Evolutionary conservation across 1,140 invertebrate genomes (phyloP).

Genomic region (Goniozus legneri): DNA sequence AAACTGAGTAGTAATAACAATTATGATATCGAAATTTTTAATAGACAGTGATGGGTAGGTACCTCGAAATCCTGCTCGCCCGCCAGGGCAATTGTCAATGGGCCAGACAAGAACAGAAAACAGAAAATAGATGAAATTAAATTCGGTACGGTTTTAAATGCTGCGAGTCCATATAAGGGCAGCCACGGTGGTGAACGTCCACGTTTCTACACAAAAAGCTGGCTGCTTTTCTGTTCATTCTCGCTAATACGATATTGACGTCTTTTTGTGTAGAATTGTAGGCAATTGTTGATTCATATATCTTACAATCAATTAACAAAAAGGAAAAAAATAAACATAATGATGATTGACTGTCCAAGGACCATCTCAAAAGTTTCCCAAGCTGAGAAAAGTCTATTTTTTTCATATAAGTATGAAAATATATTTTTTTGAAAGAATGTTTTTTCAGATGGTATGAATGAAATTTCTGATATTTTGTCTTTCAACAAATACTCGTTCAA

Average conservation of each 20-base stretch:
- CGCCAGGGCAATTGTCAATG: slow-evolving; percentile 51
- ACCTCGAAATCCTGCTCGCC: slow-evolving; percentile 57
- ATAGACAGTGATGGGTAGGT: slow-evolving; percentile 46
- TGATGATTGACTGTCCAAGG: slow-evolving; percentile 72
- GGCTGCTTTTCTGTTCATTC: neutral
- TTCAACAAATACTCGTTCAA: too few species aligned
- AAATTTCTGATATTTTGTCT: too few species aligned
- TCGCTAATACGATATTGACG: too few species aligned
- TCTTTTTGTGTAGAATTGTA: too few species aligned
- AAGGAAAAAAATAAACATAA: too few species aligned
- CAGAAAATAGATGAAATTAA: slow-evolving; percentile 50
- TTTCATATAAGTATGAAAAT: too few species aligned
- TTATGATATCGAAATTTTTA: slow-evolving; percentile 42
- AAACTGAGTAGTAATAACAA: slow-evolving; percentile 17
- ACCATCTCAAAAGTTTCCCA: slow-evolving; percentile 97
- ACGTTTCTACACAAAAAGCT: neutral
- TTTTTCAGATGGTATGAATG: too few species aligned
- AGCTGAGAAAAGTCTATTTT: slow-evolving; percentile 54
- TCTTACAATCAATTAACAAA: too few species aligned
- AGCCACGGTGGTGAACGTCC: neutral
- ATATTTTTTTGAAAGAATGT: too few species aligned
- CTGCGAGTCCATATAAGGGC: neutral
- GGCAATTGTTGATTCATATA: too few species aligned
- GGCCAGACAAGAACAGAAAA: slow-evolving; percentile 52
- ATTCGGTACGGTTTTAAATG: slow-evolving; percentile 6